These are phyloP conservation scores for Amitus sp. DNA, from an alignment of 2,888 invertebrate species.

Conservation along the genomic window DNA sequence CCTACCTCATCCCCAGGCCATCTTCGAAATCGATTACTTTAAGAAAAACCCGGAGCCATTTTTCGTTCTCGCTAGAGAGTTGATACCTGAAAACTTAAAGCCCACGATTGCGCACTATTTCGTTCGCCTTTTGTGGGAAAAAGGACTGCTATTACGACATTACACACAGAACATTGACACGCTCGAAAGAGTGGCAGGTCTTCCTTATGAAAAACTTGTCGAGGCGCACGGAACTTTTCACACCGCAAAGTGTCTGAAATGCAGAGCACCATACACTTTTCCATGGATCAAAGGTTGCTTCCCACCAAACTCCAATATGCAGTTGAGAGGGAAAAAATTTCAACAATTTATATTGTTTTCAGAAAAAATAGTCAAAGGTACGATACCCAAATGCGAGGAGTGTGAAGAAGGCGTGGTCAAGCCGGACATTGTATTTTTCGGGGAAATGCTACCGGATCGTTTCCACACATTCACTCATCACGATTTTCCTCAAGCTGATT, in stretches of 20 bases:
- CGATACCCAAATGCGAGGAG: constrained; percentile 80
- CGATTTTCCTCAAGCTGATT: constrained; percentile 88
- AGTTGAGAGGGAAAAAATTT: too few species aligned
- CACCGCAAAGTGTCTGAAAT: constrained; percentile 86
- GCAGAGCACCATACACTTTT: constrained; percentile 76
- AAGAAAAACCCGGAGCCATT: constrained; percentile 90
- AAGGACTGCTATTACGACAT: constrained; percentile 79
- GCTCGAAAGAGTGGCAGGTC: constrained; percentile 85
- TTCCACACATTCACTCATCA: constrained; percentile 76
- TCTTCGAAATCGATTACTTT: constrained; percentile 93
- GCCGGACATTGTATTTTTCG: constrained; percentile 97
- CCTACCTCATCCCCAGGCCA: constrained; percentile 89
- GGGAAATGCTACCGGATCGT: constrained; percentile 84
- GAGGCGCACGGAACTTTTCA: constrained; percentile 96
- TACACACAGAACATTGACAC: constrained; percentile 96
- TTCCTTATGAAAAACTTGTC: constrained; percentile 85
- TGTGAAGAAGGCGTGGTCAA: constrained; percentile 85
- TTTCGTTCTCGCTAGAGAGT: constrained; percentile 88
- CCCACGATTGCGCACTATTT: constrained; percentile 95
- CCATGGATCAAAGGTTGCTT: constrained; percentile 90
- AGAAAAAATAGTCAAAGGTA: constrained; percentile 79
- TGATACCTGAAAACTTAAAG: constrained; percentile 87
- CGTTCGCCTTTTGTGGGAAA: constrained; percentile 79
- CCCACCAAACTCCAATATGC: too few species aligned
- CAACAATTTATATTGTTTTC: too few species aligned